Evolutionary conservation across 2,797 vertebrate species (phyloP).

Genomic region (Galagoides demidoff): DNA sequence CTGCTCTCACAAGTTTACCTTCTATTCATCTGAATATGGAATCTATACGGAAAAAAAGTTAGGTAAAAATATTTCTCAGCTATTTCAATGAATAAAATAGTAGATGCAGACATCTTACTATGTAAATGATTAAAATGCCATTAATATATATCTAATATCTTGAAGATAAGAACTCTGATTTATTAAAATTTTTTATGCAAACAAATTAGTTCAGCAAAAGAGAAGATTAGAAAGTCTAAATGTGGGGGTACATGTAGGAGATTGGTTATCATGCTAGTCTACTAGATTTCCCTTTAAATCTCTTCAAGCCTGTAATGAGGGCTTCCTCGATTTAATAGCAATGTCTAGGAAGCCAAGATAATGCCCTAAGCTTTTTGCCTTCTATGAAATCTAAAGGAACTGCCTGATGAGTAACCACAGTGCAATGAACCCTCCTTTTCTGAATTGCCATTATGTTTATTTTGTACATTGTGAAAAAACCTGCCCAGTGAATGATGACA

Average conservation of each 20-base stretch:
- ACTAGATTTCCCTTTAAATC: background rate
- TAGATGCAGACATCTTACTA: background rate
- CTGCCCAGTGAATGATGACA: slow-evolving; percentile 83
- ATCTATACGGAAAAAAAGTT: background rate
- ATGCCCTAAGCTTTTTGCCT: background rate
- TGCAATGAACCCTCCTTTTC: slow-evolving; percentile 74
- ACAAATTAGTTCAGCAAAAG: background rate
- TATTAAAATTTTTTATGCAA: background rate
- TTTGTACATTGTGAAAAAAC: slow-evolving; percentile 80
- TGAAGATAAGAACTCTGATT: background rate
- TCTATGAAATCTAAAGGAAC: slow-evolving; percentile 73
- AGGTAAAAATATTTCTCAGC: background rate
- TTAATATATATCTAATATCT: background rate
- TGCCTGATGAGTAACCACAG: slow-evolving; percentile 9
- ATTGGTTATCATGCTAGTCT: background rate
- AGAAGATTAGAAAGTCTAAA: background rate
- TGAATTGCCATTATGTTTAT: slow-evolving; percentile 79
- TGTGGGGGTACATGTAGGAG: background rate
- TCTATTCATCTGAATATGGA: background rate
- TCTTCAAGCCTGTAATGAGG: background rate
- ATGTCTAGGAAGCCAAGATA: background rate
- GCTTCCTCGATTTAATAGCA: background rate
- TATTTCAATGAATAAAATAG: background rate
- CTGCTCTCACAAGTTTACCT: background rate
- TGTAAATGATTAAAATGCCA: background rate